phyloP scores from a whole-genome alignment of 2,113 vertebrate genomes.

The Geococcyx californianus region DNA sequence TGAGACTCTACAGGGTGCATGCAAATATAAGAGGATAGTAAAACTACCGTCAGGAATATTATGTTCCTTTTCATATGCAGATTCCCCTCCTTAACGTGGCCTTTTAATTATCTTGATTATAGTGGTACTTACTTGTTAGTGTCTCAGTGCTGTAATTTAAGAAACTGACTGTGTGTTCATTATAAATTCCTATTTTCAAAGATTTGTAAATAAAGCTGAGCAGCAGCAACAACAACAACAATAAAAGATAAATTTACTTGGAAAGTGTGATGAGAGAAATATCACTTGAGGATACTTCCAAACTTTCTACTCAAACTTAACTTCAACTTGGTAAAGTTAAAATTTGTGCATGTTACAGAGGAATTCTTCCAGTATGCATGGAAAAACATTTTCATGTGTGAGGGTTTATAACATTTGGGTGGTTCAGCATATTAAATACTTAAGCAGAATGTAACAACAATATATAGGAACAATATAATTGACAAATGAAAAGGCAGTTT shows the following conservation, averaged over 20 bases:
- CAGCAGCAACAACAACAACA: constrained; percentile 8
- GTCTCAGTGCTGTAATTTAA: constrained; percentile 44
- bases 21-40: constrained; percentile 39
- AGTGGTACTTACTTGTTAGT: constrained; percentile 27
- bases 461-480: not conserved
- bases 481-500: not conserved
- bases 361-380: not conserved
- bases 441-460: not conserved
- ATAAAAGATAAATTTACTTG: not conserved
- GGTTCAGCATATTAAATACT: not conserved
- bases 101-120: constrained; percentile 67
- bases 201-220: constrained; percentile 53
- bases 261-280: constrained; percentile 22
- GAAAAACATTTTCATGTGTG: not conserved
- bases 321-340: constrained; percentile 10
- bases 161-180: constrained; percentile 14
- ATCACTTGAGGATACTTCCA: constrained; percentile 24
- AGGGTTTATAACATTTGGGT: not conserved
- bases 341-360: not conserved
- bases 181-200: constrained; percentile 39
- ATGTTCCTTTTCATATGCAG: constrained; percentile 53
- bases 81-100: constrained; percentile 41
- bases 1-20: constrained; percentile 20
- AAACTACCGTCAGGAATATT: constrained; percentile 45
- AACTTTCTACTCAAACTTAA: constrained; percentile 10